Evolutionary conservation across 2,888 invertebrate species (phyloP).

Genomic region (Tetragnatha montana): DNA sequence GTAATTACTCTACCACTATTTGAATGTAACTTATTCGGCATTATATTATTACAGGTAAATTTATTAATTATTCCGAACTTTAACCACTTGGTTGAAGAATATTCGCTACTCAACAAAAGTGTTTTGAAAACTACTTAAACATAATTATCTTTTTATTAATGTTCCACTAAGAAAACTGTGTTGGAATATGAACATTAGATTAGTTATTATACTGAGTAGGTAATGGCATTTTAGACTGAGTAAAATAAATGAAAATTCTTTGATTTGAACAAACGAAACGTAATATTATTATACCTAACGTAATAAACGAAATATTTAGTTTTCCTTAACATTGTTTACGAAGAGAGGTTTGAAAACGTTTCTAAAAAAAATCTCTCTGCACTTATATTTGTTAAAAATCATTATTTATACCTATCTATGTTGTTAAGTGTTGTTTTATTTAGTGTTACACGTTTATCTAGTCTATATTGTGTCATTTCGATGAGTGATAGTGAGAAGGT

Average conservation of each 20-base stretch:
- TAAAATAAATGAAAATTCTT: background rate
- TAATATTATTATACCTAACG: background rate
- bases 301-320: background rate
- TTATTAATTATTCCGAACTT: too few relatives aligned
- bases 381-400: background rate
- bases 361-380: background rate
- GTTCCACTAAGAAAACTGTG: too few relatives aligned
- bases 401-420: background rate
- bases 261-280: background rate
- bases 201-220: too few relatives aligned
- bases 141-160: too few relatives aligned
- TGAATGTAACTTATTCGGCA: too few relatives aligned
- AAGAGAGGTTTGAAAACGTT: background rate
- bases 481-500: background rate
- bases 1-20: too few relatives aligned
- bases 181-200: too few relatives aligned
- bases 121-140: too few relatives aligned
- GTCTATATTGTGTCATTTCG: background rate
- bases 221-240: background rate
- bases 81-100: too few relatives aligned
- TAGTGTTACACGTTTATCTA: background rate
- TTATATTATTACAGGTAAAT: too few relatives aligned
- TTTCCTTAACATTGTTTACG: background rate
- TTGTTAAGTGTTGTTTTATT: background rate
- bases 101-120: too few relatives aligned